These are phyloP conservation scores for Nemopilema nomurai DNA, from an alignment of 30 jellyfish, hydroid and myxozoan species.

Conservation along the genomic window DNA sequence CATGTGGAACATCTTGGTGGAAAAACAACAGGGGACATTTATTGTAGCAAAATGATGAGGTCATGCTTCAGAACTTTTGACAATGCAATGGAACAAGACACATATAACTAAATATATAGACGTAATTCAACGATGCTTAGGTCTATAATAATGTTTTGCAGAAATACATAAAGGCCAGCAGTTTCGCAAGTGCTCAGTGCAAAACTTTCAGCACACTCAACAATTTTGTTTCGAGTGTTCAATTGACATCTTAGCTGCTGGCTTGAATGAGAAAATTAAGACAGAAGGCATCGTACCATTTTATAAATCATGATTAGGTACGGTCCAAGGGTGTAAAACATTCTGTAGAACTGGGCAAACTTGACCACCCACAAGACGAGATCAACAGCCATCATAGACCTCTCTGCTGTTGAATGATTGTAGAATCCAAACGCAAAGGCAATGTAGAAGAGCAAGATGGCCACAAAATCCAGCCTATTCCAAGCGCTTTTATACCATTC, in stretches of 20 bases:
- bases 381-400: conserved; percentile 57
- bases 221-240: no score
- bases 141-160: no score
- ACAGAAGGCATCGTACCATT: conserved; percentile 56
- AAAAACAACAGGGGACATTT: no score
- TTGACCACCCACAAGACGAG: conserved; percentile 61
- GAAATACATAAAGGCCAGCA: no score
- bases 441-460: conserved; percentile 51
- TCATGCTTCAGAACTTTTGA: no score
- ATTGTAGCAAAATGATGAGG: no score
- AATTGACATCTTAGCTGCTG: no score
- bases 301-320: conserved; percentile 77
- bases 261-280: neutral
- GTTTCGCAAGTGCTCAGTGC: no score
- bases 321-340: conserved; percentile 78
- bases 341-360: conserved; percentile 74
- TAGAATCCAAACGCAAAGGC: conserved; percentile 57
- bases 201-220: no score
- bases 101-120: no score
- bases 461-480: conserved; percentile 57
- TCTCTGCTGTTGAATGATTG: conserved; percentile 29
- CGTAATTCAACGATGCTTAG: no score
- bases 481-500: conserved; percentile 54
- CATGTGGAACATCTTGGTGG: conserved; percentile 34
- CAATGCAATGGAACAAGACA: no score